A percentile compares a stretch with the other conserved stretches of the same genome.
These are phyloP conservation scores for Heteropelma amictum DNA, from an alignment of 2,888 invertebrate species.

Conservation along the genomic window DNA sequence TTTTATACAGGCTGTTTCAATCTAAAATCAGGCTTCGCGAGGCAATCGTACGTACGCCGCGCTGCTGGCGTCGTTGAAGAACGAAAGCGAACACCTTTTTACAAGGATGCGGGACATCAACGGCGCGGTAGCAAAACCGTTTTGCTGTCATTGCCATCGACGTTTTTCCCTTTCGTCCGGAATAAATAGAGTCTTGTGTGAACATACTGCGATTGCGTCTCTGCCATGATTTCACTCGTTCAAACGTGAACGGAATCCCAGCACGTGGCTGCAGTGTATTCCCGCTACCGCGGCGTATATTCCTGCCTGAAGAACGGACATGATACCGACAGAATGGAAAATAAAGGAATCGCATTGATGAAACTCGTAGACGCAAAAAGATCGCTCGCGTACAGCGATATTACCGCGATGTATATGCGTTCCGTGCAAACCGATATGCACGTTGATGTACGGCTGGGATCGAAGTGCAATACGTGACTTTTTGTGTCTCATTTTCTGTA, in stretches of 20 bases:
- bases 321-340: slow-evolving; percentile 5
- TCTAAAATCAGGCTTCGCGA: slow-evolving; percentile 47
- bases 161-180: slow-evolving; percentile 5
- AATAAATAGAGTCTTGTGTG: slow-evolving; percentile 1
- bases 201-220: background rate
- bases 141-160: slow-evolving; percentile 15
- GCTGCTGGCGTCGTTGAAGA: slow-evolving; percentile 22
- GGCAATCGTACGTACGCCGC: background rate
- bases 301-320: background rate
- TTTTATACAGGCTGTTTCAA: slow-evolving; percentile 69
- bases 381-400: too few relatives aligned
- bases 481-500: slow-evolving; percentile 48
- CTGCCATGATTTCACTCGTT: background rate
- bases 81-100: slow-evolving; percentile 52
- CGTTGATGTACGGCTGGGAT: background rate
- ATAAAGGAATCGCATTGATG: slow-evolving; percentile 29
- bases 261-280: background rate
- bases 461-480: slow-evolving; percentile 33
- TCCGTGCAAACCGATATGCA: background rate
- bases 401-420: too few relatives aligned
- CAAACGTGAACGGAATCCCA: slow-evolving; percentile 1
- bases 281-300: slow-evolving; percentile 4
- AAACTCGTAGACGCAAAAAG: too few relatives aligned
- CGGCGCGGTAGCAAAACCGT: background rate
- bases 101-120: background rate